phyloP scores from a whole-genome alignment of 2,797 vertebrate species.

The Pangasius krempfi region DNA sequence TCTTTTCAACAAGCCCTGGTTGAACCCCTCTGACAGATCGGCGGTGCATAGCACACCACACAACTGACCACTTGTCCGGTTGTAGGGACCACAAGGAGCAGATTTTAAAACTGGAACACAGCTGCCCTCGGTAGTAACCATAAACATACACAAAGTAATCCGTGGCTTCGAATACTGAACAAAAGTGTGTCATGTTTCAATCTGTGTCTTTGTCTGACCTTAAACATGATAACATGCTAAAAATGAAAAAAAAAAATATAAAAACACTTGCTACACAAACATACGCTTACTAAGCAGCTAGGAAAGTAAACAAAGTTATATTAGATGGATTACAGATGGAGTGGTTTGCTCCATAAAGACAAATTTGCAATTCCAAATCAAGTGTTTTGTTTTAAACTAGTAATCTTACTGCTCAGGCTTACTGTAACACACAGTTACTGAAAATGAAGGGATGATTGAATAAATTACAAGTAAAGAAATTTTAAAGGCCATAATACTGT shows the following conservation, averaged over 20 bases:
- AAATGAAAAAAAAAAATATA: background rate
- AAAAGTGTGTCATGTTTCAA: background rate
- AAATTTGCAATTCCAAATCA: background rate
- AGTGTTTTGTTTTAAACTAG: background rate
- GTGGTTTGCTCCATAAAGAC: background rate
- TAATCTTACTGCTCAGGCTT: background rate
- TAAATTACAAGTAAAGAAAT: background rate
- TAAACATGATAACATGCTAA: background rate
- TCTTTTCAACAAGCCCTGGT: background rate
- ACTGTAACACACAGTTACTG: background rate
- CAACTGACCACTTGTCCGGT: no score
- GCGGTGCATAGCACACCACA: no score
- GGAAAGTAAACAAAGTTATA: background rate
- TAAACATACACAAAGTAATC: no score
- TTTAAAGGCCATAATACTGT: background rate
- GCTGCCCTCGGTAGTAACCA: no score
- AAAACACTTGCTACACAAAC: background rate
- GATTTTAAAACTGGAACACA: no score
- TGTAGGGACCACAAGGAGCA: no score
- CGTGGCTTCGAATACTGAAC: no score
- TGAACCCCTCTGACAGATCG: no score
- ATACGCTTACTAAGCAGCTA: no score
- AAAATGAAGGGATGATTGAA: background rate
- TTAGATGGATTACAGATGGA: background rate
- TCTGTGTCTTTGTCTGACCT: no score